Evolutionary conservation across 2,113 vertebrate genomes (phyloP).

Genomic region (Calonectris borealis): DNA sequence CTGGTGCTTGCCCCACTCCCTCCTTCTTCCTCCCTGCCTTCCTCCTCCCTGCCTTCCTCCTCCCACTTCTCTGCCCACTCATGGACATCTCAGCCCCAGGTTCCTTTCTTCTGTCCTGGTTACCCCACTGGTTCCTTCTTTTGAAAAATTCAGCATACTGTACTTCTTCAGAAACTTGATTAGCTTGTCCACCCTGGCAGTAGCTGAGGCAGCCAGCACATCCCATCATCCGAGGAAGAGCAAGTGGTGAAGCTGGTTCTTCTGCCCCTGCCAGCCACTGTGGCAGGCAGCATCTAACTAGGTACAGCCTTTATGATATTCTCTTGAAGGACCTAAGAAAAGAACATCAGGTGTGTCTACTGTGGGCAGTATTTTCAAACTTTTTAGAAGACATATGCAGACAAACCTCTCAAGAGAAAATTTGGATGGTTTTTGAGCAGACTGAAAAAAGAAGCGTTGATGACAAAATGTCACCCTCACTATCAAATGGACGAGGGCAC

Average conservation of each 20-base stretch:
- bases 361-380: not conserved
- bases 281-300: not conserved
- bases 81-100: not conserved
- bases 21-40: not conserved
- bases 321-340: not conserved
- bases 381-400: not conserved
- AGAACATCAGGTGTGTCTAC: not conserved
- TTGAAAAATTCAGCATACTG: not conserved
- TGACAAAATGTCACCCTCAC: not conserved
- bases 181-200: not conserved
- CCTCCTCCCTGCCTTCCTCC: not conserved
- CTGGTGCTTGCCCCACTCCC: not conserved
- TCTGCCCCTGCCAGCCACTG: not conserved
- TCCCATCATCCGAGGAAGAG: rapidly evolving
- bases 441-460: not conserved
- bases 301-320: not conserved
- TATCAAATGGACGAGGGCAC: not conserved
- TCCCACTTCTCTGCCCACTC: not conserved
- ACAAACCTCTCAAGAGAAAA: not conserved
- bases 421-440: not conserved
- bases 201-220: not conserved
- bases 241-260: not conserved
- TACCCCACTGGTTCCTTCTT: not conserved
- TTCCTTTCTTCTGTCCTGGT: not conserved
- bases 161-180: not conserved